Evolutionary conservation across 92 coral and sea anemone species (phyloP).

Genomic region (Porites divaricata): DNA sequence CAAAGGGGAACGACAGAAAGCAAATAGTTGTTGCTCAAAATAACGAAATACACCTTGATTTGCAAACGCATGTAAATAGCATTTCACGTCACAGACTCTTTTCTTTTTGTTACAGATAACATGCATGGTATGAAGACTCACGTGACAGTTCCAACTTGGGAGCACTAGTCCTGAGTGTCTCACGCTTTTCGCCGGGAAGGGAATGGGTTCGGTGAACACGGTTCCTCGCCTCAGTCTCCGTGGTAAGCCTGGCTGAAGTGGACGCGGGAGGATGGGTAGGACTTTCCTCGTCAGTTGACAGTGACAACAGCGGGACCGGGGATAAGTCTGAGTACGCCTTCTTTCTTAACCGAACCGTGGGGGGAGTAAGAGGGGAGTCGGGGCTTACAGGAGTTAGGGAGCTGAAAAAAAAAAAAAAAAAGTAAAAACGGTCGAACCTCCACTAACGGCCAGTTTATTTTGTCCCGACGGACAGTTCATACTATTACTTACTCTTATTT

Average conservation of each 20-base stretch:
- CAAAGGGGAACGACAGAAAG: no score
- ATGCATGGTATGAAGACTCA: slow-evolving; percentile 7
- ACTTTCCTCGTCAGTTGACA: slow-evolving; percentile 49
- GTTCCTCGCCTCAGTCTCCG: slow-evolving; percentile 38
- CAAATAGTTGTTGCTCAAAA: no score
- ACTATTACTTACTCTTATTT: no score
- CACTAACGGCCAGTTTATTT: no score
- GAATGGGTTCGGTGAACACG: slow-evolving; percentile 77
- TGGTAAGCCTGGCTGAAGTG: slow-evolving; percentile 27
- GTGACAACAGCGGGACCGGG: slow-evolving; percentile 36
- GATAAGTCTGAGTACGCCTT: slow-evolving; percentile 62
- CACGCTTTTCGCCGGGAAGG: slow-evolving; percentile 64
- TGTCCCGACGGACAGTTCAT: no score
- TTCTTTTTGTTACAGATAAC: not conserved
- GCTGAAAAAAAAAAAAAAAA: slow-evolving; percentile 6
- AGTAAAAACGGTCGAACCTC: not conserved
- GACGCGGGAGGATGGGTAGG: slow-evolving; percentile 51
- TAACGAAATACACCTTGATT: no score
- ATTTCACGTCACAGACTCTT: not conserved
- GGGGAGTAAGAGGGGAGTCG: slow-evolving; percentile 85
- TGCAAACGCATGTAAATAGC: no score
- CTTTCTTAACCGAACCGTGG: slow-evolving; percentile 81
- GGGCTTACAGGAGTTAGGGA: slow-evolving; percentile 67
- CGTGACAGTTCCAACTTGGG: slow-evolving; percentile 83
- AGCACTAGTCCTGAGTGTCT: slow-evolving; percentile 39